Conservation (phyloP, 1,140 invertebrate genomes). For the Probaryconus sp. region DNA sequence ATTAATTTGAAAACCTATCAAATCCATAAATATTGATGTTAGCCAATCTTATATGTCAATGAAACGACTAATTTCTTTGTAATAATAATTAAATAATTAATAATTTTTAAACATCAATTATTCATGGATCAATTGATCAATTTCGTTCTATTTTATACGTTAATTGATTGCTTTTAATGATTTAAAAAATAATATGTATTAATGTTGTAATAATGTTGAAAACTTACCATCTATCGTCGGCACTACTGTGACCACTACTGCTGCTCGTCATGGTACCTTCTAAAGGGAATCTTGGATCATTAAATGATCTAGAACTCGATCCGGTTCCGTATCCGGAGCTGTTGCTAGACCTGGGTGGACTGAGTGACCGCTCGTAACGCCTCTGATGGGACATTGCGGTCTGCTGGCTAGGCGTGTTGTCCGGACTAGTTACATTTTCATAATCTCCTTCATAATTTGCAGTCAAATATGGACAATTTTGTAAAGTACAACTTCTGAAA, state of each 20-base stretch:
- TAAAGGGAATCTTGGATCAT: constrained; percentile 79
- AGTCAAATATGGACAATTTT: constrained; percentile 84
- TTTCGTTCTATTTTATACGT: too few relatives aligned
- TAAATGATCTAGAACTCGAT: constrained; percentile 85
- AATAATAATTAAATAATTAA: too few relatives aligned
- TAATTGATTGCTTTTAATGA: too few relatives aligned
- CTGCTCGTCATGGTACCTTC: constrained; percentile 82
- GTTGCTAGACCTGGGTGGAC: constrained; percentile 89
- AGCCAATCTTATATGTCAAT: too few relatives aligned
- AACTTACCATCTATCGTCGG: constrained; percentile 82
- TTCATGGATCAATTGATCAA: too few relatives aligned
- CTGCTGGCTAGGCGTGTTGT: constrained; percentile 79
- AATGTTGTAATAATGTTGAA: too few relatives aligned
- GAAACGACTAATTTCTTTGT: too few relatives aligned
- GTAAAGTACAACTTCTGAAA: constrained; percentile 83
- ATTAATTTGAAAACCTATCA: too few relatives aligned
- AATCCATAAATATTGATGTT: background rate
- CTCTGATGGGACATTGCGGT: constrained; percentile 79
- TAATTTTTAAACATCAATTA: too few relatives aligned
- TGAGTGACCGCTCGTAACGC: constrained; percentile 86
- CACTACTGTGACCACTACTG: constrained; percentile 82
- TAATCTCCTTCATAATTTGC: constrained; percentile 84
- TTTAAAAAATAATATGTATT: too few relatives aligned
- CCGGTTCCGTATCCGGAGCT: constrained; percentile 92
- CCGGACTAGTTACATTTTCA: constrained; percentile 81